Evolutionary conservation across 2,797 vertebrate genomes (phyloP).

Genomic region (Liparis tanakae): DNA sequence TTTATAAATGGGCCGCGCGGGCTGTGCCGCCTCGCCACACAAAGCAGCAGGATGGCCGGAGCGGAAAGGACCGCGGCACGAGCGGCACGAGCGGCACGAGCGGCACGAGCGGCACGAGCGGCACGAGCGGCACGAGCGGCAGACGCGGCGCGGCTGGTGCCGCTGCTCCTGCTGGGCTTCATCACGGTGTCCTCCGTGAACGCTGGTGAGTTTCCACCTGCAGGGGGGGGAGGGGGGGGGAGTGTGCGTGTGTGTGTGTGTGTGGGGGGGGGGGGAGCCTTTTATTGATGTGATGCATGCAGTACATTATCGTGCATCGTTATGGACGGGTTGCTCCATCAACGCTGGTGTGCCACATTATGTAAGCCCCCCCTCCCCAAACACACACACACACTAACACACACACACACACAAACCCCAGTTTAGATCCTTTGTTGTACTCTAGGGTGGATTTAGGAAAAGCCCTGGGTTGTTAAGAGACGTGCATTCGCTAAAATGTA

Average conservation of each 20-base stretch:
- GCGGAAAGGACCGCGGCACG: conserved; percentile 65
- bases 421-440: not conserved
- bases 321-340: conserved; percentile 9
- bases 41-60: conserved; percentile 83
- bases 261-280: not conserved
- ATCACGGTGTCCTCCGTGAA: conserved; percentile 76
- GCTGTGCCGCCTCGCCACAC: conserved; percentile 80
- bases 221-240: not conserved
- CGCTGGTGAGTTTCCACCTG: conserved; percentile 81
- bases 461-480: too few species aligned
- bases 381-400: too few species aligned
- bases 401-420: too few species aligned
- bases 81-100: conserved; percentile 78
- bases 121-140: conserved; percentile 81
- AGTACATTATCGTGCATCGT: not conserved
- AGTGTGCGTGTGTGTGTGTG: not conserved
- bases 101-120: conserved; percentile 77
- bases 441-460: not conserved
- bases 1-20: conserved; percentile 74
- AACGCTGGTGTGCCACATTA: not conserved
- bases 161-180: conserved; percentile 79
- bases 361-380: not conserved
- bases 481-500: not conserved
- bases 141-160: conserved; percentile 49
- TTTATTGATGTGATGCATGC: conserved; percentile 13